Evolutionary conservation across 2,888 invertebrate genomes (phyloP).

Genomic region (Eucriotettix oculatus): DNA sequence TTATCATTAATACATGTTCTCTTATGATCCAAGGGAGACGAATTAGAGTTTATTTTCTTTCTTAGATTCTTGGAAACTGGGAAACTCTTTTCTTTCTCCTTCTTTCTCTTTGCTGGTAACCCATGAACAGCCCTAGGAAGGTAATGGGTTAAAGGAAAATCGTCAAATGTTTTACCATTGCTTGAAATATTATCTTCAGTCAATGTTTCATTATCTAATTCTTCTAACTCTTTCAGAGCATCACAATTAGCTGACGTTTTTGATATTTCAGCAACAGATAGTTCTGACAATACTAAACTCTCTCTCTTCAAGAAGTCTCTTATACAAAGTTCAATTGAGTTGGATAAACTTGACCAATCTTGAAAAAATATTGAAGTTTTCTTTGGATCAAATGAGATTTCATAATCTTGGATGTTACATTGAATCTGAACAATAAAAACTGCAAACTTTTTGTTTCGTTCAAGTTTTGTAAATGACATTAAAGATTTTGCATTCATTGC

Average conservation of each 20-base stretch:
- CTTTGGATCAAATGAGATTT: slow-evolving; percentile 30
- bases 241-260: background rate
- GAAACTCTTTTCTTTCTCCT: background rate
- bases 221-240: background rate
- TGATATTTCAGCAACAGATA: background rate
- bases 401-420: slow-evolving; percentile 32
- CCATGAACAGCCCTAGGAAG: background rate
- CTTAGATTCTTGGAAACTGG: too few species aligned
- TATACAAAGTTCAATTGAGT: slow-evolving; percentile 25
- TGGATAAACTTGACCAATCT: slow-evolving; percentile 30
- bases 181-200: too few species aligned
- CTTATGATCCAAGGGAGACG: too few species aligned
- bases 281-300: background rate
- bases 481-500: slow-evolving; percentile 5
- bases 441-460: slow-evolving; percentile 19
- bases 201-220: background rate
- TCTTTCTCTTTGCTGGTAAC: slow-evolving; percentile 1
- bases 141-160: background rate
- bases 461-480: slow-evolving; percentile 8
- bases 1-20: too few species aligned
- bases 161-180: background rate
- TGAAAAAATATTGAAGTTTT: slow-evolving; percentile 36
- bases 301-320: slow-evolving; percentile 17
- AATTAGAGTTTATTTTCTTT: too few species aligned
- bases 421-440: slow-evolving; percentile 36